These are phyloP conservation scores for Malurus melanocephalus DNA, from an alignment of 2,113 vertebrate species.

Conservation along the genomic window DNA sequence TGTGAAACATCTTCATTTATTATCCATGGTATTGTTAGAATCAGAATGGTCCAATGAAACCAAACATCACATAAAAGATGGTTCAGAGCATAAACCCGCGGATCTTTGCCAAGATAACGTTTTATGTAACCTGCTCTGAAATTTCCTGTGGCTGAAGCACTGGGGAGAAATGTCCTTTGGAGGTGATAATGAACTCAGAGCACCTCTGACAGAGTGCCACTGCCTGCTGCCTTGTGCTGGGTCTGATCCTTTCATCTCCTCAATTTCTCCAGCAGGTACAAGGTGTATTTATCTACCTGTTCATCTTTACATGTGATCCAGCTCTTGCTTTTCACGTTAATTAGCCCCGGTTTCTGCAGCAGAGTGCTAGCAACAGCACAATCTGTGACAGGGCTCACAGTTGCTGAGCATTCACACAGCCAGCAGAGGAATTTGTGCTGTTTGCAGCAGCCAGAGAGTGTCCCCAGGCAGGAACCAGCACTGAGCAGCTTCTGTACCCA, in stretches of 20 bases:
- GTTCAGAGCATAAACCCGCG: not conserved
- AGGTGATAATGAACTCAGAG: constrained; percentile 9
- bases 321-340: constrained; percentile 28
- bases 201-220: not conserved
- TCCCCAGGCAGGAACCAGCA: not conserved
- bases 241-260: not conserved
- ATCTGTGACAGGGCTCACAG: constrained; percentile 9
- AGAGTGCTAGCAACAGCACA: constrained; percentile 33
- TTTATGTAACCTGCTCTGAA: constrained; percentile 11
- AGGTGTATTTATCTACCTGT: constrained; percentile 3
- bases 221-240: not conserved
- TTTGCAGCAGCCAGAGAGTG: not conserved
- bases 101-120: not conserved
- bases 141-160: not conserved
- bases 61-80: not conserved
- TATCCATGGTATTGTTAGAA: not conserved
- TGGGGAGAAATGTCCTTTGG: not conserved
- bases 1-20: constrained; percentile 1
- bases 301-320: not conserved
- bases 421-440: not conserved
- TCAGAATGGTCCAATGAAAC: not conserved
- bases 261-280: not conserved
- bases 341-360: not conserved
- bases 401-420: not conserved
- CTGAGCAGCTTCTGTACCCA: not conserved